These are phyloP conservation scores for Aleadryas rufinucha DNA, from an alignment of 2,113 vertebrate species.

Conservation along the genomic window DNA sequence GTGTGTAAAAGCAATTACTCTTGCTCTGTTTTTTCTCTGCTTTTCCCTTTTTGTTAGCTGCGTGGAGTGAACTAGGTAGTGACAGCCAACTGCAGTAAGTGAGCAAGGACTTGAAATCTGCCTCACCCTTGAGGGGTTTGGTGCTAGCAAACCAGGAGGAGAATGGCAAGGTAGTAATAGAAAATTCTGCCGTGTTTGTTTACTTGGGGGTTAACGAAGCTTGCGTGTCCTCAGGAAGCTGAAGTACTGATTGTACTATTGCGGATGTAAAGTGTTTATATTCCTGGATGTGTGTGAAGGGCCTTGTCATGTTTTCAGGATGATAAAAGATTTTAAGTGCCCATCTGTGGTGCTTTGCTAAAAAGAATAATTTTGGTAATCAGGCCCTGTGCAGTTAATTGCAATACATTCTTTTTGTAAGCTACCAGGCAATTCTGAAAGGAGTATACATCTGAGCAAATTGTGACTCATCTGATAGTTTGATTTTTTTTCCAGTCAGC, in stretches of 20 bases:
- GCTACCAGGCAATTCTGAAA: neutral
- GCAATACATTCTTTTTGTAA: neutral
- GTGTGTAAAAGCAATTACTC: neutral
- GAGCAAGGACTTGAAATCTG: neutral
- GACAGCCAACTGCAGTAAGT: neutral
- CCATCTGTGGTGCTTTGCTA: neutral
- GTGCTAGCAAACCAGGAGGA: neutral
- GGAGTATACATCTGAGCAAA: neutral
- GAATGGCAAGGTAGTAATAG: neutral
- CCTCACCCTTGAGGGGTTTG: neutral
- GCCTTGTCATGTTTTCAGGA: neutral
- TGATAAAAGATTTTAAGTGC: neutral
- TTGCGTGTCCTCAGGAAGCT: neutral
- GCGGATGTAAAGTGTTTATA: neutral
- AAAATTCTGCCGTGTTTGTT: neutral
- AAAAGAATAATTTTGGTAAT: neutral
- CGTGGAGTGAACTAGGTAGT: neutral
- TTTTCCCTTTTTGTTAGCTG: neutral
- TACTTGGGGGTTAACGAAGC: neutral
- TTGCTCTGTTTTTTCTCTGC: neutral
- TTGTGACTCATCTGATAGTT: neutral
- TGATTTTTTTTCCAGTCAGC: neutral
- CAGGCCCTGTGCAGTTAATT: neutral
- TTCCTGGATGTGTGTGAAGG: neutral
- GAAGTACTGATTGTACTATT: accelerated